These are phyloP conservation scores for Dynastes tityus DNA, from an alignment of 2,888 invertebrate genomes.

Conservation along the genomic window DNA sequence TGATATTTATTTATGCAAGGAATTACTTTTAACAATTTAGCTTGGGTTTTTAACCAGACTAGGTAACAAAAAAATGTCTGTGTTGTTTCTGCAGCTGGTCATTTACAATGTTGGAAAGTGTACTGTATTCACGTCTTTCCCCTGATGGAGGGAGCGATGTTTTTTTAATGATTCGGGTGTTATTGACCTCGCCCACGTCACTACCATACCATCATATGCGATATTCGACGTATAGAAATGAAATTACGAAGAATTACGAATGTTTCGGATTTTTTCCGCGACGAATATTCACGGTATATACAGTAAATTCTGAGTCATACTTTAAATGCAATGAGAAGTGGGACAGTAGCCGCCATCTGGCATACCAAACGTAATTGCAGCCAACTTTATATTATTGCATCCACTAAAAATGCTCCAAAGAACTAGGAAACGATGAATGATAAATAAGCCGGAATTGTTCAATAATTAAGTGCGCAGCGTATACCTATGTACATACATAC, in stretches of 20 bases:
- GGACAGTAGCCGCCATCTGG: constrained; percentile 34
- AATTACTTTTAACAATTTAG: too few relatives aligned
- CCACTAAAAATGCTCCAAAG: constrained; percentile 28
- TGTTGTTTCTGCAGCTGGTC: not conserved
- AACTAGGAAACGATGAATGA: constrained; percentile 25
- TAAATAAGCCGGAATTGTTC: constrained; percentile 19
- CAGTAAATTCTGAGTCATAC: constrained; percentile 28
- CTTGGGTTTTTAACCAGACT: too few relatives aligned
- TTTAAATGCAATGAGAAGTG: constrained; percentile 36
- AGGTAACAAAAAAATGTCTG: too few relatives aligned
- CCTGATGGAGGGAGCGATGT: constrained; percentile 3
- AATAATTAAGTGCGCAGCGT: constrained; percentile 6
- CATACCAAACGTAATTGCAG: constrained; percentile 34
- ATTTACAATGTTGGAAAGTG: not conserved
- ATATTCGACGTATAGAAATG: constrained; percentile 2
- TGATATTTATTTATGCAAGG: too few relatives aligned
- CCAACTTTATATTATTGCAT: not conserved
- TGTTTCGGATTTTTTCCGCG: constrained; percentile 22
- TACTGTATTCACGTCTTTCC: not conserved
- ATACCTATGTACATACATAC: not conserved
- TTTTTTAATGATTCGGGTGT: constrained; percentile 34
- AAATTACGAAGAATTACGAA: constrained; percentile 27
- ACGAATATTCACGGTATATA: constrained; percentile 13
- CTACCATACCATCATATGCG: not conserved
- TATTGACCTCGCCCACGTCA: constrained; percentile 21